Conservation (phyloP, 1,140 invertebrate species). For the Drosophila micromelanica region DNA sequence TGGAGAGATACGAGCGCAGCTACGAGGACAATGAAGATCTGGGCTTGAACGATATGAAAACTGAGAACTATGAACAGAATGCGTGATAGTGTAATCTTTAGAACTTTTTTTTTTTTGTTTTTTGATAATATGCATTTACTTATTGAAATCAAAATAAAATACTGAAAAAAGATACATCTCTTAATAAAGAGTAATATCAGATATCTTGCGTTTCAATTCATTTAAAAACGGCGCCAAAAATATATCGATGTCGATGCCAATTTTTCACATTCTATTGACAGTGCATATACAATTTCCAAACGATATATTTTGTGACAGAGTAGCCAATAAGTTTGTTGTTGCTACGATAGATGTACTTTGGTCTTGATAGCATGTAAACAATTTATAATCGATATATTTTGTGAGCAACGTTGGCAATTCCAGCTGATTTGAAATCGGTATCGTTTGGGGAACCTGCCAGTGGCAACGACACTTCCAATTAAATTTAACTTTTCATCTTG, state of each 20-base stretch:
- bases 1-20: conserved; percentile 92
- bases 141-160: conserved; percentile 4
- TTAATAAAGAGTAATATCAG: too few species aligned
- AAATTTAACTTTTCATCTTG: conserved; percentile 33
- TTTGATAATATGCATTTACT: conserved; percentile 31
- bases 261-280: too few species aligned
- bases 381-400: neutral
- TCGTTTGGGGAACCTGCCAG: conserved; percentile 22
- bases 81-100: conserved; percentile 46
- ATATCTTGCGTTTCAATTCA: too few species aligned
- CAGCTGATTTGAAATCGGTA: conserved; percentile 35
- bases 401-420: neutral
- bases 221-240: neutral
- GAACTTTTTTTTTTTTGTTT: too few species aligned
- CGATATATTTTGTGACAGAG: too few species aligned
- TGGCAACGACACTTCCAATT: conserved; percentile 32
- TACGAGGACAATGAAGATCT: conserved; percentile 98
- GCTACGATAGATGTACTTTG: too few species aligned
- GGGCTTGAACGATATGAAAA: conserved; percentile 98
- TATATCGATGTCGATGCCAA: neutral
- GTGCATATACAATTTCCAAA: too few species aligned
- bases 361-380: neutral
- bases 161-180: too few species aligned
- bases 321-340: too few species aligned
- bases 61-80: conserved; percentile 86